Conservation (phyloP, 2,113 vertebrate species). For the Candoia aspera region DNA sequence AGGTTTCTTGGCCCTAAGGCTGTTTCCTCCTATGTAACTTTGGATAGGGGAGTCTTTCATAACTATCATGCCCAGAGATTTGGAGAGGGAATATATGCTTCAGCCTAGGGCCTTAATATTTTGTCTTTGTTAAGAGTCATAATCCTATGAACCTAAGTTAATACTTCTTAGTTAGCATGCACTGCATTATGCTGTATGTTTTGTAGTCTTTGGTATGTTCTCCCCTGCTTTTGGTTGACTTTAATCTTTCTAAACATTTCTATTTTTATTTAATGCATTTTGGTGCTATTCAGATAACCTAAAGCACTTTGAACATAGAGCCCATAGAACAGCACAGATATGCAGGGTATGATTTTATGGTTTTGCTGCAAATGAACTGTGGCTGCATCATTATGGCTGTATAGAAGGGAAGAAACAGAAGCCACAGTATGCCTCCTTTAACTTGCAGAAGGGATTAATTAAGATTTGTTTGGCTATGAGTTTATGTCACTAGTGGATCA, state of each 20-base stretch:
- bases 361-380: not conserved
- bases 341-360: not conserved
- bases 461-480: not conserved
- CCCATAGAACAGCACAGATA: not conserved
- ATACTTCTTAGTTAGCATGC: not conserved
- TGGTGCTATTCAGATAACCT: not conserved
- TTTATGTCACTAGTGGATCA: not conserved
- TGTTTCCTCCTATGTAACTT: not conserved
- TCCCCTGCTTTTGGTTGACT: not conserved
- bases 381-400: not conserved
- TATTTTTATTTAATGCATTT: not conserved
- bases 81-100: not conserved
- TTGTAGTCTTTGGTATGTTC: not conserved
- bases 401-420: not conserved
- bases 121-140: not conserved
- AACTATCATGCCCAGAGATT: not conserved
- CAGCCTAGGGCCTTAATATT: not conserved
- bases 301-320: not conserved
- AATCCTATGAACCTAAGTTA: not conserved
- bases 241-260: not conserved
- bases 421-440: not conserved
- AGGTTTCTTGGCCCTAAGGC: not conserved
- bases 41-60: not conserved
- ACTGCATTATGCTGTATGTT: not conserved
- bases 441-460: not conserved